A percentile compares a stretch with the other conserved stretches of the same genome.
phyloP scores from a whole-genome alignment of 2,888 invertebrate genomes.

The Spodoptera picta region DNA sequence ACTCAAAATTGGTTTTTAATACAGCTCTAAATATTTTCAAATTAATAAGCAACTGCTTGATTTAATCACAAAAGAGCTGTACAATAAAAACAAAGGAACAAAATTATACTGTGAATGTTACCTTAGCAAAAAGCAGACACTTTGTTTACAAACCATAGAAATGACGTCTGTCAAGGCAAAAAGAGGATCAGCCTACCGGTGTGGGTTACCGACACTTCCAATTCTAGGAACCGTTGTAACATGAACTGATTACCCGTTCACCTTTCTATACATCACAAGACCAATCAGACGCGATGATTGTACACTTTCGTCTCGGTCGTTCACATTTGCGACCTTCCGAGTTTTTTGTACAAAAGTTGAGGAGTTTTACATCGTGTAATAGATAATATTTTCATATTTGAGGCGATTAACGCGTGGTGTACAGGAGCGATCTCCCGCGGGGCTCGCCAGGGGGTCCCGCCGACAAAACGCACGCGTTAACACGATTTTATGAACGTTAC shows the following conservation, averaged over 20 bases:
- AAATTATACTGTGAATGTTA: slow-evolving; percentile 6
- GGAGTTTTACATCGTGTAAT: slow-evolving; percentile 68
- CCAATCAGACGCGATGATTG: slow-evolving; percentile 61
- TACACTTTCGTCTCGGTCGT: slow-evolving; percentile 59
- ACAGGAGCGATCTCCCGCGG: slow-evolving; percentile 81
- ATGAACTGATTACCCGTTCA: slow-evolving; percentile 54
- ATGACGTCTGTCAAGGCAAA: slow-evolving; percentile 19
- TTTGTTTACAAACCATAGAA: slow-evolving; percentile 7
- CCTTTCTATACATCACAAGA: slow-evolving; percentile 58
- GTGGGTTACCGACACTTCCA: slow-evolving; percentile 38
- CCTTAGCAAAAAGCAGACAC: slow-evolving; percentile 24
- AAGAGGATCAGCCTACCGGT: slow-evolving; percentile 23
- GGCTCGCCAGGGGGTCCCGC: slow-evolving; percentile 73
- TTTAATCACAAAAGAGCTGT: no score
- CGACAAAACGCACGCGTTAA: slow-evolving; percentile 65
- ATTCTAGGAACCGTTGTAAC: slow-evolving; percentile 50
- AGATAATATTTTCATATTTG: slow-evolving; percentile 77
- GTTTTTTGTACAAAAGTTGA: slow-evolving; percentile 53
- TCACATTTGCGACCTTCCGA: slow-evolving; percentile 55
- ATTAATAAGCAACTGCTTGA: no score
- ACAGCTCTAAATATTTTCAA: no score
- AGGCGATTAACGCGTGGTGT: slow-evolving; percentile 70
- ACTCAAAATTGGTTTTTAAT: no score
- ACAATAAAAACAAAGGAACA: slow-evolving; percentile 15
- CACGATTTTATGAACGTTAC: slow-evolving; percentile 64